These are phyloP conservation scores for Blastobasis lacticolella DNA, from an alignment of 2,888 invertebrate species.

Conservation along the genomic window DNA sequence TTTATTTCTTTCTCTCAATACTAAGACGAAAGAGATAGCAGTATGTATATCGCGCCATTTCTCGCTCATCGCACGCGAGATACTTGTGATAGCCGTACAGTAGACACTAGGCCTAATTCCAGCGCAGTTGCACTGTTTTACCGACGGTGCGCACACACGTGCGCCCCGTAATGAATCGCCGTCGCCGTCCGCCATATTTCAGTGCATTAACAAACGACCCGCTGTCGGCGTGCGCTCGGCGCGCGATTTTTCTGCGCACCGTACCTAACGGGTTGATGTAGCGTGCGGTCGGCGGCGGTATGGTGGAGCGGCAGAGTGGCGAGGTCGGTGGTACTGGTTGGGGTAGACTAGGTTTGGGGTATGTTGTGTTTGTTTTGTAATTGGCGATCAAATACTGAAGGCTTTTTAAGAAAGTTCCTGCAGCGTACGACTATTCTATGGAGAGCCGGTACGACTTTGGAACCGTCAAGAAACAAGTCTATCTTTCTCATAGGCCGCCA, in stretches of 20 bases:
- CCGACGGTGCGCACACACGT: conserved; percentile 51
- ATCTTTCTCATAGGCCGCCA: no score
- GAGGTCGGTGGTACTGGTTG: not conserved
- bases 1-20: no score
- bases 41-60: no score
- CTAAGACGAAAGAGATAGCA: no score
- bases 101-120: no score
- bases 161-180: conserved; percentile 71
- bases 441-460: not conserved
- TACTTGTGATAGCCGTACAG: no score
- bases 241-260: conserved; percentile 69
- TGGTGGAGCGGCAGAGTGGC: conserved; percentile 22
- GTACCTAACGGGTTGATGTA: conserved; percentile 63
- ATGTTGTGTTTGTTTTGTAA: no score
- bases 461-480: no score
- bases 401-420: not conserved
- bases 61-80: no score
- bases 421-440: not conserved
- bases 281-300: conserved; percentile 41
- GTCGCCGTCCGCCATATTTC: conserved; percentile 69
- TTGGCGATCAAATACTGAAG: not conserved
- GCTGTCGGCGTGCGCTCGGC: conserved; percentile 60
- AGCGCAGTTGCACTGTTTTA: no score
- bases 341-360: not conserved
- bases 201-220: conserved; percentile 72